Percentiles rank a stretch among this genome's conserved stretches.
These are phyloP conservation scores for Hylaeus anthracinus DNA, from an alignment of 1,140 invertebrate species.

Conservation along the genomic window DNA sequence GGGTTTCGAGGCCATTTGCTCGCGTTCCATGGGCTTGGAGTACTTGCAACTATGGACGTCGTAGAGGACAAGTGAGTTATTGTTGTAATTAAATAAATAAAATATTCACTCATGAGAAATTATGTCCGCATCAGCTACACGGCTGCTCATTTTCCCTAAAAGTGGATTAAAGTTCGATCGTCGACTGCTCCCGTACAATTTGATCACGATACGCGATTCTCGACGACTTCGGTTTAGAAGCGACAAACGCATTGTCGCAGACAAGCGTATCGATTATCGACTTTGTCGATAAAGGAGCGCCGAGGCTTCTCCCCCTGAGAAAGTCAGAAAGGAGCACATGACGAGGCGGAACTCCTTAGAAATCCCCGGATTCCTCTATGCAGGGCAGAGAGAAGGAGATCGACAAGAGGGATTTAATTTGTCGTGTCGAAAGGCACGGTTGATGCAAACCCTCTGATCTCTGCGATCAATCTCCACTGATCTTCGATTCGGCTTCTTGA, in stretches of 20 bases:
- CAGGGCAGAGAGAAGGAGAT: slow-evolving; percentile 14
- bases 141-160: too few relatives aligned
- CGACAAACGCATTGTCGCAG: background rate
- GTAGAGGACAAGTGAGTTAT: too few relatives aligned
- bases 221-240: background rate
- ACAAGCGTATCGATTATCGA: slow-evolving; percentile 23
- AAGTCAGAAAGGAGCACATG: slow-evolving; percentile 36
- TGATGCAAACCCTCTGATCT: slow-evolving; percentile 51
- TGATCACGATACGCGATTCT: background rate
- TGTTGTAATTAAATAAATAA: too few relatives aligned
- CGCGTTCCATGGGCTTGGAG: too few relatives aligned
- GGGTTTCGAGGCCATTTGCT: too few relatives aligned
- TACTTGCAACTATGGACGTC: too few relatives aligned
- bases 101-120: too few relatives aligned
- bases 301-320: slow-evolving; percentile 10
- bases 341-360: slow-evolving; percentile 47
- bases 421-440: slow-evolving; percentile 43
- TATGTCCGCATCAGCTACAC: too few relatives aligned
- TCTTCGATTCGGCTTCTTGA: slow-evolving; percentile 28
- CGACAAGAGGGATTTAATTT: slow-evolving; percentile 56
- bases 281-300: background rate
- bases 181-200: background rate
- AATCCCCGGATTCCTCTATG: slow-evolving; percentile 48
- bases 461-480: slow-evolving; percentile 37
- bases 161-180: background rate